Evolutionary conservation across 1,140 invertebrate species (phyloP), one percentile per base, ranked within the genome.

Genomic region (Gonioctena quinquepunctata): DNA sequence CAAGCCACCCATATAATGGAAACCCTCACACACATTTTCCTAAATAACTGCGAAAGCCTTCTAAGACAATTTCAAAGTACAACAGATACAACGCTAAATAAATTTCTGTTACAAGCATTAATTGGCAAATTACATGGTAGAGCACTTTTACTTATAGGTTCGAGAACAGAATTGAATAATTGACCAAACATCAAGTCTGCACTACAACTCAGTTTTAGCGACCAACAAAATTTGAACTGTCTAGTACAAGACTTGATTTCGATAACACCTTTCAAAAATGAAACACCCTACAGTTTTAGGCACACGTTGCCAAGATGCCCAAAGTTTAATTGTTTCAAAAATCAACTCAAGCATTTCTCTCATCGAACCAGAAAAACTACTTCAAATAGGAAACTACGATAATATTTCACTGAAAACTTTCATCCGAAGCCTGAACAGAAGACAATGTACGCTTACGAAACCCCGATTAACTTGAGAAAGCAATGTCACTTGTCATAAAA

Each of bases 161-260:
- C 60, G 8, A 23, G 73, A 72, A 33, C 42, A 21, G 76, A 75
- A 68, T 68, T 77, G 70, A 71, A 68, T 49, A 62, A 18, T 16
- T 77, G 76, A 71, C 18, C n/a, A 11, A 4, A 21, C 13, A 70
- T 75, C 23, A 75, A 75, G 69, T 18, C 66, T n/a, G 60, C 42
- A 1, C 23, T 76, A 28, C 61, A 48, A 28, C 22, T 70, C n/a
- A 75, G 48, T 59, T 73, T 75, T 54, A 23, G 68, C 13, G 68
- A 75, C 67, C 75, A 77, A 68, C 54, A 73, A 57, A 70, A 69
- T 19, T 23, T 71, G 42, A 71, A 75, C 66, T 77, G 75, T 63
- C 48, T 77, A 50, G 60, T 70, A 28, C 68, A 75, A 65, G 73
- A 77, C 60, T 42, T 75, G 16, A 61, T 77, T 33, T 59, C 62